Base-by-base conservation (phyloP, 92 coral and sea anemone species). In the Epizoanthus ramosus region DNA sequence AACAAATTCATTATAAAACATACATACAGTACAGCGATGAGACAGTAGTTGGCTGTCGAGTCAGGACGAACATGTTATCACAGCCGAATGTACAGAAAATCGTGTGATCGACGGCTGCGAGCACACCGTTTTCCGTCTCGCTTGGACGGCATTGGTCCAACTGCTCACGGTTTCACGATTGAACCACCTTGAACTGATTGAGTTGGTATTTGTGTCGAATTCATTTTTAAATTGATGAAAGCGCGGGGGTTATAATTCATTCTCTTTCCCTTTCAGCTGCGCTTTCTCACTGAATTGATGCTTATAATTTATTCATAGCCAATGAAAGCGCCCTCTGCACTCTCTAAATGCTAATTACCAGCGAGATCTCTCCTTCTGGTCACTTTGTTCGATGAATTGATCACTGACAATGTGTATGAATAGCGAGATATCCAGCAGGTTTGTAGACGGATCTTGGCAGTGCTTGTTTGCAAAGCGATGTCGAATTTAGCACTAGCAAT, bases 271-370 rank as follows among this genome's bases (percentile, higher is more conserved):
- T 58, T 25, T 74, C 88, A 89, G 89, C 92, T 89, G 92, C 87
- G 75, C 65, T 21, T 79, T 58, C 69, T 83, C 75, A 85, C 63
- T 76, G 84, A 79, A 83, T 84, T 75, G 71, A 90, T 75, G 63
- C 94, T 91, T 59, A 93, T 93, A 93, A 93, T 93, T 93, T 91
- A 93, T 93, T 93, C 94, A 93, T 91, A 72, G 73, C 69, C 83
- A 85, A 80, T 88, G 89, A 53, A 85, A 63, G 56, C 61, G 50
- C 86, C 89, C 84, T 85, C 88, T 83, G 83, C 13, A 22, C 80
- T 80, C 84, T 84, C 88, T 88, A 93, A 93, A 93, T 93, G 95
- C 94, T 93, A 93, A 93, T 93, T 89, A 93, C 80, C 75, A 77
- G 15, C 71, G 39, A 77, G 24, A 39, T n/a, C 69, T 61, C 68